Evolutionary conservation across 1,140 invertebrate species (phyloP).

Genomic region (Bombus consobrinus): DNA sequence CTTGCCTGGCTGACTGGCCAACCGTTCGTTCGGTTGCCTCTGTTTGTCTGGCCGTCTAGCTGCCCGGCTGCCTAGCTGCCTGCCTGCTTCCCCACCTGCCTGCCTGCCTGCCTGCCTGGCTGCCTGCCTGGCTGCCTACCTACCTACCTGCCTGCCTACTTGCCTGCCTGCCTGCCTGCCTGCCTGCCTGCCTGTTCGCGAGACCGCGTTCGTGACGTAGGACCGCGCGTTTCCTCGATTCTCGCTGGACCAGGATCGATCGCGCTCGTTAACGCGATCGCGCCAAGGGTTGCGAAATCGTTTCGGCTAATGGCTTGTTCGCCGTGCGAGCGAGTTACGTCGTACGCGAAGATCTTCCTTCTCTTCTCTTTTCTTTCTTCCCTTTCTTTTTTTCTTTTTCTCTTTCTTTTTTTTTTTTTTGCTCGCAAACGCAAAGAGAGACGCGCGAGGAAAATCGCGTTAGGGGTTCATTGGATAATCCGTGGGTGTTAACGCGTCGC

Average conservation of each 20-base stretch:
- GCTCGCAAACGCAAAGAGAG: neutral
- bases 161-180: constrained; percentile 18
- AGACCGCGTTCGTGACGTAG: constrained; percentile 15
- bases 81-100: constrained; percentile 59
- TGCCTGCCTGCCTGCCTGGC: constrained; percentile 38
- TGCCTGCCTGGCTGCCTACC: neutral
- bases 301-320: neutral
- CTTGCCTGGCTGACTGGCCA: constrained; percentile 39
- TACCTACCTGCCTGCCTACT: no score
- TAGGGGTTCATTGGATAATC: constrained; percentile 81
- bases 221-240: neutral
- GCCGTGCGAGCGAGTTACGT: neutral
- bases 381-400: neutral
- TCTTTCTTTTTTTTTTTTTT: no score
- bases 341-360: neutral
- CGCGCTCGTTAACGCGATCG: constrained; percentile 2
- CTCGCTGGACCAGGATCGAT: constrained; percentile 9
- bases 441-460: constrained; percentile 73
- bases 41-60: neutral
- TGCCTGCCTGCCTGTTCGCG: neutral
- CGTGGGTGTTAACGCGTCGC: constrained; percentile 78
- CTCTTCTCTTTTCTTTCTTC: accelerated
- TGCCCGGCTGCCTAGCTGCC: constrained; percentile 21
- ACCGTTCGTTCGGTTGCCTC: constrained; percentile 6
- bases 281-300: constrained; percentile 5